Evolutionary conservation across 2,113 vertebrate genomes (phyloP).

Genomic region (Cryptoleucopteryx plumbea): DNA sequence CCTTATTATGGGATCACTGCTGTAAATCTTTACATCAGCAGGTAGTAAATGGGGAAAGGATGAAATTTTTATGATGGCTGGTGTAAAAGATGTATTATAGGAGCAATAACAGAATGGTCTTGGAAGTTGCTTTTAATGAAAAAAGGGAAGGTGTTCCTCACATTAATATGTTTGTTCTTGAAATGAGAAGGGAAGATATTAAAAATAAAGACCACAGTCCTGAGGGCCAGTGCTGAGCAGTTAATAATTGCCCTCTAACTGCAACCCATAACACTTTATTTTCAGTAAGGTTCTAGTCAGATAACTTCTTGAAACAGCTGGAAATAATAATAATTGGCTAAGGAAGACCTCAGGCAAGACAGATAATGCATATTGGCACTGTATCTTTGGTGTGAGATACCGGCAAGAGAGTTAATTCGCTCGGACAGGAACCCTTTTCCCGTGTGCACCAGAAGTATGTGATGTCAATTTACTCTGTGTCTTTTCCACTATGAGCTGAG

Average conservation of each 20-base stretch:
- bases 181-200: neutral
- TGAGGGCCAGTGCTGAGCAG: neutral
- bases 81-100: neutral
- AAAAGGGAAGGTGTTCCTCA: neutral
- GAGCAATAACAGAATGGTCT: neutral
- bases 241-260: neutral
- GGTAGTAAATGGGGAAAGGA: neutral
- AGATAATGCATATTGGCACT: too few relatives aligned
- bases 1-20: neutral
- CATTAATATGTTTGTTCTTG: neutral
- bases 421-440: neutral
- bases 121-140: neutral
- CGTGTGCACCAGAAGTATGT: neutral
- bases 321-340: neutral
- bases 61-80: neutral
- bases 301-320: neutral
- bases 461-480: neutral
- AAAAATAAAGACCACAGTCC: neutral
- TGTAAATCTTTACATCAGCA: neutral
- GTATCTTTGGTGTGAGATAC: neutral
- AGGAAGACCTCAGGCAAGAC: neutral
- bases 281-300: neutral
- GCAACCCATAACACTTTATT: neutral
- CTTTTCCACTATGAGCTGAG: fast-evolving
- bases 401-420: neutral